Base-by-base conservation (phyloP, 2,797 vertebrate genomes). In the Chaetophractus vellerosus region DNA sequence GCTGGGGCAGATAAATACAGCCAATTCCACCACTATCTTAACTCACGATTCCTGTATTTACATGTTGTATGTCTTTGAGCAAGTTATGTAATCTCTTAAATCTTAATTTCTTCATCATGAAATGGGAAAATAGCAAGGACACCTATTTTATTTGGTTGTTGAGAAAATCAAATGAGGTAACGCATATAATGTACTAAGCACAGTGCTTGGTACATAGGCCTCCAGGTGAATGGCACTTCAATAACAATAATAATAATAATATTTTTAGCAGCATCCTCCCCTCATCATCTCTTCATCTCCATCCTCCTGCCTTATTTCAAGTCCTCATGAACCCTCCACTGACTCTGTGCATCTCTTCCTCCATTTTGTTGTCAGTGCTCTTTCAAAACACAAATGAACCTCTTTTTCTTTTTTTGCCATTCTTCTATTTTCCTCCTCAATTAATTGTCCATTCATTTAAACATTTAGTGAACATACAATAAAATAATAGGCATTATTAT, bases 401-500 rank as follows among this genome's bases (percentile, higher is more conserved):
- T 91, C 41, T 64, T 96, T 92, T 89, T 81, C 2, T 64, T 31
- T 92, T 93, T 93, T 74, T 91, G 24, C 63, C 41, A 31, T 86
- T 89, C 23, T 85, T 41, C 26, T 91, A 1, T 80, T 88, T 80
- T 61, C 26, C 57, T 66, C 24, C 26, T 88, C 31, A 80, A 55
- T 79, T 31, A 61, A n/a, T 79, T 31, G 14, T 83, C n/a, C 21
- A 38, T 85, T 75, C 28, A 41, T 36, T 59, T 68, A 90, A 80
- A 80, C 16, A 86, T 52, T 93, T 92, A 48, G 48, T 85, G 91
- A 85, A 16, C 38, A 59, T 69, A 41, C 68, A 68, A 83, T 78
- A 93, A 91, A 93, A 36, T 88, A 24, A 61, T 61, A 55, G 10
- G 18, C 88, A 31, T 18, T 33, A 52, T 78, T 48, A 45, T 57